Percentiles rank a stretch among this genome's conserved stretches.
Evolutionary conservation across 1,140 invertebrate genomes (phyloP).

Genomic region (Leguminivora glycinivorella): DNA sequence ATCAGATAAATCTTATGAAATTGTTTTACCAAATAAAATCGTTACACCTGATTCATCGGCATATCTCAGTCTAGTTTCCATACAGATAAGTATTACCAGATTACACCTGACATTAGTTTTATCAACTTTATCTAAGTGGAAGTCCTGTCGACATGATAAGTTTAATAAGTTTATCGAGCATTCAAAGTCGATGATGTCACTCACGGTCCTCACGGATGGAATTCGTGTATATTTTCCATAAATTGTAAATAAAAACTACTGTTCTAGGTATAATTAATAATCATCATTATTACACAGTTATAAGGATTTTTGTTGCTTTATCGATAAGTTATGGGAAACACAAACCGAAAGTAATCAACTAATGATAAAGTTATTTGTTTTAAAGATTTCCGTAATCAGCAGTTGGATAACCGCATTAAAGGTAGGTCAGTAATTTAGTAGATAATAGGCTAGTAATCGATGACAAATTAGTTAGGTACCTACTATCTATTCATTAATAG

Average conservation of each 20-base stretch:
- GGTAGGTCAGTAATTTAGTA: not conserved
- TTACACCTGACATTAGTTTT: no score
- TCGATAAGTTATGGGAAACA: not conserved
- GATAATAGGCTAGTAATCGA: not conserved
- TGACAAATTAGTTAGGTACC: not conserved
- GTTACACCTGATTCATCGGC: no score
- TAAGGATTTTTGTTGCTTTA: not conserved
- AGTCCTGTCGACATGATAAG: not conserved
- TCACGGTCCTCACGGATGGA: not conserved
- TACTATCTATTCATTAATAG: no score
- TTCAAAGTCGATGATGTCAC: not conserved
- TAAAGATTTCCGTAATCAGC: not conserved
- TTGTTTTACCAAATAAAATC: no score
- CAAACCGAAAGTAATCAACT: conserved; percentile 6
- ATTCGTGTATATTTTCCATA: not conserved
- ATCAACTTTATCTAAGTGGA: not conserved
- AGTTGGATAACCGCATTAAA: not conserved
- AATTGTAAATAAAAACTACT: not conserved
- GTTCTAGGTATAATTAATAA: not conserved
- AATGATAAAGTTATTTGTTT: not conserved
- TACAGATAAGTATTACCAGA: no score
- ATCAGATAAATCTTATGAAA: no score
- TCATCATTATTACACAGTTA: not conserved
- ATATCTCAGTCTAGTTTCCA: no score
- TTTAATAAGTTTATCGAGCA: not conserved